Conservation (phyloP, 2,797 vertebrate genomes). For the Micromesistius poutassou region DNA sequence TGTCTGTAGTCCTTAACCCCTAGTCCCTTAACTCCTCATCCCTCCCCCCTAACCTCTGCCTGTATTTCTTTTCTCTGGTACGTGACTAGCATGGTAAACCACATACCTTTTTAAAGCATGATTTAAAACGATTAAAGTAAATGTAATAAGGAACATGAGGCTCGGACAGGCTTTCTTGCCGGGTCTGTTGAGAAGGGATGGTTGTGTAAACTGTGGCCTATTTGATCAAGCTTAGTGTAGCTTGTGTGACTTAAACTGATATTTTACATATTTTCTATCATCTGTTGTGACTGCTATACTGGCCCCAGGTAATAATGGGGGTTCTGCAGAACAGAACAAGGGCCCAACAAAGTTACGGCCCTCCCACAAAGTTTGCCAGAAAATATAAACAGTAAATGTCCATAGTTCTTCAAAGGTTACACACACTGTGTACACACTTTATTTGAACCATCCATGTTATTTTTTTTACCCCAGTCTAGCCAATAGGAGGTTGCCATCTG, state of each 20-base stretch:
- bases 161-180: conserved; percentile 7
- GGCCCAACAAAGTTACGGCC: too few relatives aligned
- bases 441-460: background rate
- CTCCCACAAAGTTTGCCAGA: background rate
- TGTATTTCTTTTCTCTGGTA: conserved; percentile 9
- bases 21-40: background rate
- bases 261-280: background rate
- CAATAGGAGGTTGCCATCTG: background rate
- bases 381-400: background rate
- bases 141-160: background rate
- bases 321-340: background rate
- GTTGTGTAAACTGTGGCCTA: background rate
- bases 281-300: background rate
- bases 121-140: background rate
- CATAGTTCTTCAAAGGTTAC: background rate
- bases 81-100: background rate
- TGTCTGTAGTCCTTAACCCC: too few relatives aligned
- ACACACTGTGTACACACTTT: background rate
- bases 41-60: background rate
- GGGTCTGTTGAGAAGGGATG: conserved; percentile 23
- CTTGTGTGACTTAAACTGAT: background rate
- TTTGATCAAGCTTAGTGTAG: conserved; percentile 6
- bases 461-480: background rate
- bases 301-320: background rate
- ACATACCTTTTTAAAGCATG: background rate